Conservation (phyloP, 2,888 invertebrate genomes). For the Nemurella pictetii region DNA sequence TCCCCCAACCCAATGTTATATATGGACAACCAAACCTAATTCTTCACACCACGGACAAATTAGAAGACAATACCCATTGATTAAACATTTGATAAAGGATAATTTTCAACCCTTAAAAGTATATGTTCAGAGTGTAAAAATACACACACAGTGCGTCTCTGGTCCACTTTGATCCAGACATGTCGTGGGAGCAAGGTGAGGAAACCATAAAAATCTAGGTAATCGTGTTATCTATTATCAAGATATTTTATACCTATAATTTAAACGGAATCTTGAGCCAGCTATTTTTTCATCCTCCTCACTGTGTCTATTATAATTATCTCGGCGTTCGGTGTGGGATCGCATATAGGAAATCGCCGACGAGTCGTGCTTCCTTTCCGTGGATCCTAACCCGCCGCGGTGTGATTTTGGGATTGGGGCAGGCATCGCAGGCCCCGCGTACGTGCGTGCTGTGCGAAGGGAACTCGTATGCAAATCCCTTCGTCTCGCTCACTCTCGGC, state of each 20-base stretch:
- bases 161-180: not conserved
- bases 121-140: not conserved
- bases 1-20: not conserved
- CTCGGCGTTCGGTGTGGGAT: slow-evolving; percentile 13
- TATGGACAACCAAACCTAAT: not conserved
- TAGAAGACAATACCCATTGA: not conserved
- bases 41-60: slow-evolving; percentile 14
- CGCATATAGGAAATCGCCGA: slow-evolving; percentile 6
- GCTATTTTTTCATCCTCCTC: slow-evolving; percentile 11
- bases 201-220: slow-evolving; percentile 29
- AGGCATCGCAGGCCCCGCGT: not conserved
- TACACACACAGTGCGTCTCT: no score
- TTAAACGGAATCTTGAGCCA: slow-evolving; percentile 19
- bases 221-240: slow-evolving; percentile 20
- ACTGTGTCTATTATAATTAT: slow-evolving; percentile 10
- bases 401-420: slow-evolving; percentile 21
- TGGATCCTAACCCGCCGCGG: slow-evolving; percentile 8
- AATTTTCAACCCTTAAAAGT: slow-evolving; percentile 1
- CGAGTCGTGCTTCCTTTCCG: slow-evolving; percentile 8
- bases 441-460: slow-evolving; percentile 5
- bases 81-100: slow-evolving; percentile 21
- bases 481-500: not conserved
- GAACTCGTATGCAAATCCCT: slow-evolving; percentile 14
- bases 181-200: slow-evolving; percentile 13
- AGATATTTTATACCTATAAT: slow-evolving; percentile 12